Evolutionary conservation across 1,140 invertebrate species (phyloP), one percentile per base, ranked within the genome.

Genomic region (Palaemon carinicauda): DNA sequence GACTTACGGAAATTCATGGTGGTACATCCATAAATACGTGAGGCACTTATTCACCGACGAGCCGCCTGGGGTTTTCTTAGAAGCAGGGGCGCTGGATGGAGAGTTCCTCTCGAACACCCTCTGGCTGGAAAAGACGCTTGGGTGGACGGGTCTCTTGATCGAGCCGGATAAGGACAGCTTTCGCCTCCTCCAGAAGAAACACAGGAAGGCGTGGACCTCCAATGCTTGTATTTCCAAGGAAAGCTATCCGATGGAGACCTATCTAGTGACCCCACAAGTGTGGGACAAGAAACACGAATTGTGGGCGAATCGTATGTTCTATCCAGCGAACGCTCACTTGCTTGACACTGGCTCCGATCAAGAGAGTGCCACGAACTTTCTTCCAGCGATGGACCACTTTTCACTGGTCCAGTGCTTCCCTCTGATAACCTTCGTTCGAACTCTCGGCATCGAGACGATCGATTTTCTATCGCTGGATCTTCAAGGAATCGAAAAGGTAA

Each of bases 61-160:
- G 75, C 31, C 15, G n/a, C 51, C 52, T 7, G 92, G 95, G 88
- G 91, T 93, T 52, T 94, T 94, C 89, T 91, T 95, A 14, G 94
- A 95, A 91, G 92, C 93, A 65, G 92, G 94, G 0, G 93, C 94
- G 0, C 92, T 92, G 19, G 92, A 94, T 88, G 93, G 93, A 0
- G 92, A 93, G 92, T 79, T 91, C 91, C 91, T 93, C 14, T 94
- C 94, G 3, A 94, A 94, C 75, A 94, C 94, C 0, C 91, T 93
- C 79, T 96, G 93, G 93, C 90, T 94, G 33, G 95, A 96, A 89
- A 92, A 92, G 12, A 93, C 93, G 21, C 92, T 95, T 12, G 92
- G 92, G 74, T 97, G 96, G 96, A 92, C 92, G 80, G 96, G 96
- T 2, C 92, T 96, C 4, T 92, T 96, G 52, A 92, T 94, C 19